phyloP scores from a whole-genome alignment of 1,140 invertebrate genomes.

The Oedothorax gibbosus region DNA sequence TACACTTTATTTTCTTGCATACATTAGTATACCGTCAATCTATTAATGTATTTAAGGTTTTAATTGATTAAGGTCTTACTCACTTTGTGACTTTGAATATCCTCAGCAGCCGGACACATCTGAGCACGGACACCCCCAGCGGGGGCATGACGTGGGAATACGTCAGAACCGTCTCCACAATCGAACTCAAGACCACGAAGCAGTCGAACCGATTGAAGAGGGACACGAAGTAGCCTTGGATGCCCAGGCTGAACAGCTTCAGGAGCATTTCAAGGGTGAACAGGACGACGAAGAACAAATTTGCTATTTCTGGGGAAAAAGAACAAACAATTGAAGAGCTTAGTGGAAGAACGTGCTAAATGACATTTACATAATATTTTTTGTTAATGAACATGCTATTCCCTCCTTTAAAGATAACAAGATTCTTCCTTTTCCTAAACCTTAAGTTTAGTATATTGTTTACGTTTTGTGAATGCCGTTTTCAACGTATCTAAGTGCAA shows the following conservation, averaged over 20 bases:
- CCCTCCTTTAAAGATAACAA: no score
- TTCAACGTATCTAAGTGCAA: no score
- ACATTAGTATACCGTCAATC: no score
- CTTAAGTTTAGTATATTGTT: no score
- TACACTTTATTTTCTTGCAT: no score
- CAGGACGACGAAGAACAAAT: constrained; percentile 97
- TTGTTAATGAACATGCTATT: no score
- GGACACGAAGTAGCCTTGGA: constrained; percentile 73
- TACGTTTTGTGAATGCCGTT: no score
- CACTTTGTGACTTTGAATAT: constrained; percentile 76
- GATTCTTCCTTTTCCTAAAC: no score
- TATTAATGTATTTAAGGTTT: no score
- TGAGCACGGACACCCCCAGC: constrained; percentile 74
- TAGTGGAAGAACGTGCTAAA: no score
- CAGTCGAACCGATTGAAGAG: constrained; percentile 78
- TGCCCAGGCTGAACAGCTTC: constrained; percentile 99
- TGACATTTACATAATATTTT: no score
- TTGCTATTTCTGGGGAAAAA: constrained; percentile 82
- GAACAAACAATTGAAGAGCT: background rate
- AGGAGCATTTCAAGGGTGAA: constrained; percentile 99
- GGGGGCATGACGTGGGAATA: constrained; percentile 73
- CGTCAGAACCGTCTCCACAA: constrained; percentile 73
- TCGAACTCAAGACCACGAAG: constrained; percentile 75
- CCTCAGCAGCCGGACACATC: constrained; percentile 74
- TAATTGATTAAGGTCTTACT: constrained; percentile 45